A percentile compares a stretch with the other conserved stretches of the same genome.
These are phyloP conservation scores for Chrysomallon squamiferum DNA, from an alignment of 1,140 invertebrate species.

Conservation along the genomic window DNA sequence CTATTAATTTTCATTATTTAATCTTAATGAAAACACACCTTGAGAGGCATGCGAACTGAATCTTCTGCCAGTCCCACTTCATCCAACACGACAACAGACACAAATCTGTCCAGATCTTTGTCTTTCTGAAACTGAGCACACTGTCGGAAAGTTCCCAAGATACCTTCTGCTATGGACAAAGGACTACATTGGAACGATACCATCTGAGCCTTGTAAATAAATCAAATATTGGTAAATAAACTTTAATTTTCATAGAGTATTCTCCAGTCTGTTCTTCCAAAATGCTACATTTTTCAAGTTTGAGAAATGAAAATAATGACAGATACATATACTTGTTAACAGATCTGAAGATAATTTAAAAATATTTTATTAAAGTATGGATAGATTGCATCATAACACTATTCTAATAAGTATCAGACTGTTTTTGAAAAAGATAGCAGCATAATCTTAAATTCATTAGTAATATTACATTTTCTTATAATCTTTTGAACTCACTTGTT, in stretches of 20 bases:
- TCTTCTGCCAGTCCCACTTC: slow-evolving; percentile 57
- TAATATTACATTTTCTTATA: no score
- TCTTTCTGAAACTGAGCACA: slow-evolving; percentile 50
- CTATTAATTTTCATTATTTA: neutral
- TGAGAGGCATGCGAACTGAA: slow-evolving; percentile 54
- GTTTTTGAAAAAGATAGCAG: no score
- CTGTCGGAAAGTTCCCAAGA: slow-evolving; percentile 48
- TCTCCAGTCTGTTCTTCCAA: no score
- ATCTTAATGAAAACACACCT: slow-evolving; percentile 30
- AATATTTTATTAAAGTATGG: no score
- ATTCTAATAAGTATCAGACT: no score
- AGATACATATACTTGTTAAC: neutral
- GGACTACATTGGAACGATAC: slow-evolving; percentile 57
- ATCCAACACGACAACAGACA: slow-evolving; percentile 54
- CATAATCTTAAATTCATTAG: no score
- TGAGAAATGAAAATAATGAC: neutral
- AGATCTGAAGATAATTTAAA: neutral
- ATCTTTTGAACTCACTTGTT: slow-evolving; percentile 32
- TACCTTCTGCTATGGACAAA: slow-evolving; percentile 51
- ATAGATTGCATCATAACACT: no score
- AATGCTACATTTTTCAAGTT: no score
- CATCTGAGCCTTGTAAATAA: slow-evolving; percentile 42
- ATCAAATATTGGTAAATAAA: neutral
- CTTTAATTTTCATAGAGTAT: neutral
- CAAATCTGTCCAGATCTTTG: slow-evolving; percentile 43